Conservation (phyloP, 1,140 invertebrate species). For the Leptinotarsa defecta region DNA sequence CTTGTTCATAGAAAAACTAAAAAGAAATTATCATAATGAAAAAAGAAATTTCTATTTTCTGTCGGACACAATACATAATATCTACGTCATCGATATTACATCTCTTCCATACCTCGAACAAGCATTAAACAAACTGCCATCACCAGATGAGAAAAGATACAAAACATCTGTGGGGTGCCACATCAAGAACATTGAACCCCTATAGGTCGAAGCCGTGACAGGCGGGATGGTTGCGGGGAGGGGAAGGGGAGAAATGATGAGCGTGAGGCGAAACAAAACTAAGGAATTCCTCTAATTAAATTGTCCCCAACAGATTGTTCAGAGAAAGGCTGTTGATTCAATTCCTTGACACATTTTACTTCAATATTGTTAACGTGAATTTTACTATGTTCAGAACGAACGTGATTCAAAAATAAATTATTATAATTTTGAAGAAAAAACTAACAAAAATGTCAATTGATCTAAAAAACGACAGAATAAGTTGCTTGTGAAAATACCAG, state of each 20-base stretch:
- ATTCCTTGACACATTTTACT: neutral
- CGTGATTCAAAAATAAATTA: too few species aligned
- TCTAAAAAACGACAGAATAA: too few species aligned
- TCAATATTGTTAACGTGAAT: too few species aligned
- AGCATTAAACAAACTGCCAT: constrained; percentile 15
- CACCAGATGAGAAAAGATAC: constrained; percentile 15
- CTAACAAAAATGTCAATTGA: too few species aligned
- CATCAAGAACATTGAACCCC: constrained; percentile 16
- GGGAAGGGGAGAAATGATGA: neutral
- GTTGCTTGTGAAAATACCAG: too few species aligned
- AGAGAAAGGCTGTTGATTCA: neutral
- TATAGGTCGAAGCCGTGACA: neutral
- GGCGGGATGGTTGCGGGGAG: neutral
- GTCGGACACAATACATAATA: neutral
- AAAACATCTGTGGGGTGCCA: constrained; percentile 19
- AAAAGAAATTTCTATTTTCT: neutral
- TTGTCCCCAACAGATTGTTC: constrained; percentile 22
- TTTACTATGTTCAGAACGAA: too few species aligned
- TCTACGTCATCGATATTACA: neutral
- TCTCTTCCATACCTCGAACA: neutral
- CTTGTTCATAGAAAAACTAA: neutral
- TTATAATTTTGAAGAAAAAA: too few species aligned
- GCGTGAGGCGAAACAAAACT: constrained; percentile 1
- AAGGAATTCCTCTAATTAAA: constrained; percentile 19
- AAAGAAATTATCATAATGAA: neutral